A percentile compares a stretch with the other conserved stretches of the same genome.
phyloP scores from a whole-genome alignment of 2,113 vertebrate species.

The Neodon shergylaensis region DNA sequence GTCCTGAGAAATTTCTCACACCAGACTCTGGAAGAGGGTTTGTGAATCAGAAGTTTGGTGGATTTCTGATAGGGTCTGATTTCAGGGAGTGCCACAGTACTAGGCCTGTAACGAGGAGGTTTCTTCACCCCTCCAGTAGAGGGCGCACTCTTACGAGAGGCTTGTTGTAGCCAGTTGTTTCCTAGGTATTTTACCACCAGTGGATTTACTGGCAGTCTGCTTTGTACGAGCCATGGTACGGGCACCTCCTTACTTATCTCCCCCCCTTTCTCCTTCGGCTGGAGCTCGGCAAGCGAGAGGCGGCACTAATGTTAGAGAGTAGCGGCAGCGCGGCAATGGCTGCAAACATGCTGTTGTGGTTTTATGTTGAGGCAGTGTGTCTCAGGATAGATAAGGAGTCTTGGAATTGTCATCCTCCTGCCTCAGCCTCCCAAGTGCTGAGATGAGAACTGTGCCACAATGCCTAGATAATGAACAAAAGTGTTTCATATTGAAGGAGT shows the following conservation, averaged over 20 bases:
- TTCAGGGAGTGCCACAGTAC: not conserved
- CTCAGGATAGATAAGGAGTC: not conserved
- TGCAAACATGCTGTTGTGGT: not conserved
- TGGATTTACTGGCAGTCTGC: slow-evolving; percentile 87
- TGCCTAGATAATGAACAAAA: not conserved
- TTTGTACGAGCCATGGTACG: slow-evolving; percentile 86
- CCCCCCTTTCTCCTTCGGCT: too few species aligned
- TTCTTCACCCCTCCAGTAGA: slow-evolving; percentile 88
- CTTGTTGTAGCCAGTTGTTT: slow-evolving; percentile 88
- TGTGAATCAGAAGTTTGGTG: slow-evolving; percentile 91
- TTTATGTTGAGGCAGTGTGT: not conserved
- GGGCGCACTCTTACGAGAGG: slow-evolving; percentile 86
- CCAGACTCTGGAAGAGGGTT: slow-evolving; percentile 89
- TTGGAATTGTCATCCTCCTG: not conserved
- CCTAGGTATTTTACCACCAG: slow-evolving; percentile 85
- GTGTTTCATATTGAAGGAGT: not conserved
- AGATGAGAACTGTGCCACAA: not conserved
- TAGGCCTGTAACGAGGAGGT: slow-evolving; percentile 84
- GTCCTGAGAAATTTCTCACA: slow-evolving; percentile 92
- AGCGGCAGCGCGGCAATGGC: too few species aligned
- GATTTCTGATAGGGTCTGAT: slow-evolving; percentile 89
- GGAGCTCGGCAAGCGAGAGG: too few species aligned
- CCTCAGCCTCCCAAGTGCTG: too few species aligned
- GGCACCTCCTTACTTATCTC: slow-evolving; percentile 81
- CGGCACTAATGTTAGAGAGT: too few species aligned